Evolutionary conservation across 2,888 invertebrate genomes (phyloP), one percentile per base, ranked within the genome.

Genomic region (Cyrtodaria siliqua): DNA sequence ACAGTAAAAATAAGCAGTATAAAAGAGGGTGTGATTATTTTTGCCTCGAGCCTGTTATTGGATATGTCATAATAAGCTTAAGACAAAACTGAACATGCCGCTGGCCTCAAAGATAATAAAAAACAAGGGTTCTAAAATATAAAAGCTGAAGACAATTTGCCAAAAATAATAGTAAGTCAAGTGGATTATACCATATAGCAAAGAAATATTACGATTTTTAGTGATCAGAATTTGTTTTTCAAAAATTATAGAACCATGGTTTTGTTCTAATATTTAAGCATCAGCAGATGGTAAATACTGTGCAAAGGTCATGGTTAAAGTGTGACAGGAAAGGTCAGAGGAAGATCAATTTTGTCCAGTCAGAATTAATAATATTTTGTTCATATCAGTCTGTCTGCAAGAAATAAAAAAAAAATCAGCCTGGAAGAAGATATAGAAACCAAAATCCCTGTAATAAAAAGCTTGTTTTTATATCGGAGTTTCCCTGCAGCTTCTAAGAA

Each of bases 31-130:
- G 44, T 20, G 6, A 16, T 18, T 44, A 16, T 44, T 44, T 44
- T 44, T 44, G 33, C 44, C 8, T 20, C n/a, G 44, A 44, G 44
- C 44, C n/a, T 44, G 44, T 44, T 16, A 6, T 44, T 44, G 33
- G 33, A 64, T 42, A 44, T 24, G 44, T 49, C 29, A 24, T 44
- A 29, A 66, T 53, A 72, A 74, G 70, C 63, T 56, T 69, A 29
- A 76, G 80, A 80, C 80, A 80, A 80, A 80, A 76, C 75, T 75
- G 79, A 71, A 64, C 74, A 79, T 74, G 74, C 79, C 71, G 47
- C 74, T 70, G 69, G 73, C 79, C 72, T 62, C 68, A 42, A 33
- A 40, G 47, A 47, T 27, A 55, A 42, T 50, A 62, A 49, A 62
- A 50, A 50, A 49, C 49, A 33, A 33, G 50, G 23, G 24, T 44